Base-by-base conservation (phyloP, 2,888 invertebrate genomes). In the Sesia bembeciformis region DNA sequence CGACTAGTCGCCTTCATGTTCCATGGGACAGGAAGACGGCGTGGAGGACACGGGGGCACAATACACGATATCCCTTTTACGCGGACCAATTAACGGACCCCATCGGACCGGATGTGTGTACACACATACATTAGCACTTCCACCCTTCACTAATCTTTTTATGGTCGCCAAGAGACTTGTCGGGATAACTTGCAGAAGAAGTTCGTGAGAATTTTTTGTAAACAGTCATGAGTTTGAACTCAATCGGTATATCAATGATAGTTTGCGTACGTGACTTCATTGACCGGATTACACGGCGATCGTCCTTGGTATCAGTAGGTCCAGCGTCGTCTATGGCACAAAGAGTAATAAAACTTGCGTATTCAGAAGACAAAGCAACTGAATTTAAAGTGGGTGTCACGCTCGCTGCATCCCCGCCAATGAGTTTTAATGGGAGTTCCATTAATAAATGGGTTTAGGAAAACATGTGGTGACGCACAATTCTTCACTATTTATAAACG, bases 31-130 rank as follows among this genome's bases (percentile, higher is more conserved):
- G 86, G 87, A 87, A 82, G 78, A 76, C 64, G 74, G 7, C 2
- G 67, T 67, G 62, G 68, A 66, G 66, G 66, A 70, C 68, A 70
- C 67, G 72, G 63, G 75, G 74, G 71, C 72, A 68, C 63, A 74
- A 71, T 82, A 88, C 89, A 89, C 80, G 89, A 85, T 85, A 89
- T 88, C 87, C 87, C 89, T 89, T 88, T 89, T 88, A 89, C 85
- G 82, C 78, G 73, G 80, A 79, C 84, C 89, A 87, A 89, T 89
- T 88, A 89, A 88, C 85, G 82, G 84, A 82, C 84, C 78, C 78
- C 74, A 64, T 67, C 72, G 78, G 87, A 84, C 88, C 89, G 89
- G 89, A 89, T 81, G 81, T 78, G 72, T 74, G 74, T 81, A 82
- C 78, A 81, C 76, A 78, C 72, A 77, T 73, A 76, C 87, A 88